Base-by-base conservation (phyloP, 2,113 vertebrate genomes). In the Litocranius walleri region DNA sequence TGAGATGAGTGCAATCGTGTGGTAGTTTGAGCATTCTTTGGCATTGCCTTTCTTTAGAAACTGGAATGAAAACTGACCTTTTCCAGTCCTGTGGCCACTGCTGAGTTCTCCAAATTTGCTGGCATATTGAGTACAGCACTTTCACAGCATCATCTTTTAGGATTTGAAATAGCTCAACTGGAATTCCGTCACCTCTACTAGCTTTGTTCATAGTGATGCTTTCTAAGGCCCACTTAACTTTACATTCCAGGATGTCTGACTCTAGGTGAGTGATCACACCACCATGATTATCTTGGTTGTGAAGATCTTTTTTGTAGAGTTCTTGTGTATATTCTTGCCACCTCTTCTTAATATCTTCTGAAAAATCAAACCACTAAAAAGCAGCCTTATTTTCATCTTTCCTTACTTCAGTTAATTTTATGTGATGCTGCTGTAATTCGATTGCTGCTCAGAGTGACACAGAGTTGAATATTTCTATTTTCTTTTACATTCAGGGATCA, bases 211-310 rank as follows among this genome's bases (percentile, higher is more conserved):
- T 64, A 64, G 30, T 33, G 15, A 64, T n/a, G 30, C 7, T 64
- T 64, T 4, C 15, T 64, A 33, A n/a, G 30, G 62, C 30, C 3
- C 15, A 64, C 30, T 33, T 33, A 30, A 64, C 62, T 64, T n/a
- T 3, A 1, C 62, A 64, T n/a, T 62, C 30, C 6, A 64, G 15
- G 15, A 33, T 64, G 30, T n/a, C 62, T 64, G 62, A 7, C 30
- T 67, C 33, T 67, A 19, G 33, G 33, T 19, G 33, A 67, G 7
- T n/a, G 33, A 67, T 67, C 33, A 17, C 15, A 67, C 2, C 33
- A n/a, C 1, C 7, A 0, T 67, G 16, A n/a, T 67, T 67, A n/a
- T n/a, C 16, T n/a, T 4, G 15, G 8, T n/a, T 4, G 9, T 67
- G 16, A 67, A n/a, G 16, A 67, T 67, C 7, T 19, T 67, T 67